A percentile compares a stretch with the other conserved stretches of the same genome.
Conservation (phyloP, 2,888 invertebrate genomes). For the Lacanobia oleracea region DNA sequence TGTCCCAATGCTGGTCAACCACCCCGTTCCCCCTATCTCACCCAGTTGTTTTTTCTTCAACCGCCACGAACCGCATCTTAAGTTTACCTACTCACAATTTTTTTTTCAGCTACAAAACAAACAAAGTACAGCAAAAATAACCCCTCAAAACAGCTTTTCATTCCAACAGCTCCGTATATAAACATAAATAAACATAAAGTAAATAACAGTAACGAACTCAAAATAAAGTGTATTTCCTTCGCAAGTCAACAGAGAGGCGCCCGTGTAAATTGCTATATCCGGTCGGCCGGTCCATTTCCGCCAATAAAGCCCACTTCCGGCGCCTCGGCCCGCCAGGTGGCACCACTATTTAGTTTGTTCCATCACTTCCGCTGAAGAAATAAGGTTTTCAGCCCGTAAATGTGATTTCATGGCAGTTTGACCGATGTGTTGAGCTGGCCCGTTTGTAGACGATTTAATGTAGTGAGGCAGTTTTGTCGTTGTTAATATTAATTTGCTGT, state of each 20-base stretch:
- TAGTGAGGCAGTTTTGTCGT: neutral
- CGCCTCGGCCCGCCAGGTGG: conserved; percentile 74
- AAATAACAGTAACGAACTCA: conserved; percentile 58
- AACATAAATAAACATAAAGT: conserved; percentile 24
- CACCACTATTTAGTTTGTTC: conserved; percentile 82
- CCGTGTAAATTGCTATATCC: conserved; percentile 86
- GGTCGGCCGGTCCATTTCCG: conserved; percentile 84
- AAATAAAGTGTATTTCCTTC: conserved; percentile 73
- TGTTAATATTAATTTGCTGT: neutral
- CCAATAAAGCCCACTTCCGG: conserved; percentile 83
- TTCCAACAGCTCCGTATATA: neutral
- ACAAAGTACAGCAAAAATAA: neutral
- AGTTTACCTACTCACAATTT: neutral
- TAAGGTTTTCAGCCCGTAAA: conserved; percentile 64
- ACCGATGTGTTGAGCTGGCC: conserved; percentile 30
- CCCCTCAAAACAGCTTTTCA: neutral
- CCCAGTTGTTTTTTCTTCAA: too few species aligned
- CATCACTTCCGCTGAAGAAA: conserved; percentile 68
- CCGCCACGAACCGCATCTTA: too few species aligned
- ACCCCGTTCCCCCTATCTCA: too few species aligned
- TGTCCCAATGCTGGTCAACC: too few species aligned
- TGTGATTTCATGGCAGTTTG: conserved; percentile 61
- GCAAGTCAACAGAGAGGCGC: conserved; percentile 67
- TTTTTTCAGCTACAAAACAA: neutral
- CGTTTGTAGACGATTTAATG: conserved; percentile 9